These are phyloP conservation scores for Alauda arvensis DNA, from an alignment of 2,797 vertebrate species.

Conservation along the genomic window DNA sequence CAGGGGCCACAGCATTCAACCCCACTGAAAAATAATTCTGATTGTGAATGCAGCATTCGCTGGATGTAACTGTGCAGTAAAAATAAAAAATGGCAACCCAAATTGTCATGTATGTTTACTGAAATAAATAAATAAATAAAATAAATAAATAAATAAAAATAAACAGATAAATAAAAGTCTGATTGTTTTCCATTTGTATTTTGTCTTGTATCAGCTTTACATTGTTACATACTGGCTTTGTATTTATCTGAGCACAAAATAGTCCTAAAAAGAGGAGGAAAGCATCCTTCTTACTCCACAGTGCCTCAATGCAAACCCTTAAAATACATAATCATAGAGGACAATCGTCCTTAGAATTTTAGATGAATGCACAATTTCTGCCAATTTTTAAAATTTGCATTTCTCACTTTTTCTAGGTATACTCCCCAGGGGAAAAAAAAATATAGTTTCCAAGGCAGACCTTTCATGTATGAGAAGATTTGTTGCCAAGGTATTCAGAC, in stretches of 20 bases:
- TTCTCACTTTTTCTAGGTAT: background rate
- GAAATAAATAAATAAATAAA: background rate
- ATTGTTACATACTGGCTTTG: background rate
- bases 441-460: background rate
- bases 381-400: background rate
- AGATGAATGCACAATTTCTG: background rate
- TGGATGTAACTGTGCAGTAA: background rate
- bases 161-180: too few relatives aligned
- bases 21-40: background rate
- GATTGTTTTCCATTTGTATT: background rate
- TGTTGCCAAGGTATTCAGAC: background rate
- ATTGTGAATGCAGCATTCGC: background rate
- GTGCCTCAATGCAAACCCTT: background rate
- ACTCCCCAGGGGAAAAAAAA: background rate
- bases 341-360: background rate
- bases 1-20: background rate
- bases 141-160: too few relatives aligned
- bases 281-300: background rate
- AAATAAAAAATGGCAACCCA: background rate
- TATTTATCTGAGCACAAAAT: background rate
- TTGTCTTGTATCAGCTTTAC: background rate
- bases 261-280: background rate
- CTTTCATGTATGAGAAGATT: background rate
- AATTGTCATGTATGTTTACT: background rate
- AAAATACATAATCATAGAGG: background rate